Conservation (phyloP, 2,888 invertebrate species). For the Drosophila formosana region DNA sequence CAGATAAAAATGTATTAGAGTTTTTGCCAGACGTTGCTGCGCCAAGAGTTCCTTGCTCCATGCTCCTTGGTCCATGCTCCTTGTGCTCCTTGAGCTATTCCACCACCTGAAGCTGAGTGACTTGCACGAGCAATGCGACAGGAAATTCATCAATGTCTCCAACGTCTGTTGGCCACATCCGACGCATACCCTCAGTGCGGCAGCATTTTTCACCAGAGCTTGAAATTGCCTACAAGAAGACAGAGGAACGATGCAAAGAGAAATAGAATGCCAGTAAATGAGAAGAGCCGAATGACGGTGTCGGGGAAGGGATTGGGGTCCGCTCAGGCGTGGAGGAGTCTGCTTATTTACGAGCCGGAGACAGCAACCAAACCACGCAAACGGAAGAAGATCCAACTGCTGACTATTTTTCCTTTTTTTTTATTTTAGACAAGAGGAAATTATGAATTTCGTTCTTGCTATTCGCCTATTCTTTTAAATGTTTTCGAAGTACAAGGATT, state of each 20-base stretch:
- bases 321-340: neutral
- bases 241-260: constrained; percentile 27
- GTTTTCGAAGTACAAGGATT: neutral
- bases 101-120: constrained; percentile 35
- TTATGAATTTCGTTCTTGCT: constrained; percentile 66
- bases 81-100: neutral
- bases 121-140: constrained; percentile 67
- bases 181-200: constrained; percentile 48
- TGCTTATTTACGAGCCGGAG: constrained; percentile 68
- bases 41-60: neutral
- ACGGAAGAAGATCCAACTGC: constrained; percentile 66
- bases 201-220: constrained; percentile 67
- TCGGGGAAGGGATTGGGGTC: constrained; percentile 11
- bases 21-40: constrained; percentile 36
- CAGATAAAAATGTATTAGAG: constrained; percentile 66
- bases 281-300: constrained; percentile 6
- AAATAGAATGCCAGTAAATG: constrained; percentile 34
- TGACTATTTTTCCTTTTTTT: constrained; percentile 24
- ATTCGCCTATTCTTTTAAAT: constrained; percentile 16
- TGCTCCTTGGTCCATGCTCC: neutral
- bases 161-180: constrained; percentile 71
- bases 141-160: constrained; percentile 80
- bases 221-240: constrained; percentile 73
- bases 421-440: constrained; percentile 62
- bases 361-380: constrained; percentile 55